A percentile compares a stretch with the other conserved stretches of the same genome.
phyloP scores from a whole-genome alignment of 2,888 invertebrate genomes.

The Caenorhabditis macrosperma region DNA sequence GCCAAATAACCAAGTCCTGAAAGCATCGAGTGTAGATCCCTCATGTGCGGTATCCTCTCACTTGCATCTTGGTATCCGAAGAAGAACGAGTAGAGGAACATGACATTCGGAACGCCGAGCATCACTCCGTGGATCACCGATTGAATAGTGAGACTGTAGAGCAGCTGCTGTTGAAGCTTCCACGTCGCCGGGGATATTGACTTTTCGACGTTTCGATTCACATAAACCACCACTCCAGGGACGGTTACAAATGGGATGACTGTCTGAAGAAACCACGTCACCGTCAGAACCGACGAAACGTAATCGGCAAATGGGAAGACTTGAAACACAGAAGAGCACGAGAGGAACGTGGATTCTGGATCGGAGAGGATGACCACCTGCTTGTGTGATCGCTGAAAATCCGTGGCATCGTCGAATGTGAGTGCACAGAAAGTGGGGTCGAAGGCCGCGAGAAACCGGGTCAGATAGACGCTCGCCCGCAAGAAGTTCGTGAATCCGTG shows the following conservation, averaged over 20 bases:
- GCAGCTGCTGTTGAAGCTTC: slow-evolving; percentile 7
- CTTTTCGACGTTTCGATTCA: neutral
- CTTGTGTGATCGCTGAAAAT: neutral
- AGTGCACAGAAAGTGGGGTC: neutral
- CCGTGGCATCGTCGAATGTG: neutral
- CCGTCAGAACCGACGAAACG: neutral
- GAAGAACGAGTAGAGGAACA: slow-evolving; percentile 25
- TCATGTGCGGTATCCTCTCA: neutral
- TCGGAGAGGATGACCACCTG: neutral
- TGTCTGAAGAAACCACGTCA: slow-evolving; percentile 7
- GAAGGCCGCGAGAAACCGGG: neutral
- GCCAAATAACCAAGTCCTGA: slow-evolving; percentile 7
- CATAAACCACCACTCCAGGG: neutral
- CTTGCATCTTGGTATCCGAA: slow-evolving; percentile 16
- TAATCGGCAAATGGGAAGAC: neutral
- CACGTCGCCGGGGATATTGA: neutral
- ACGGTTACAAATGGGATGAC: neutral
- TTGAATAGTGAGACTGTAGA: slow-evolving; percentile 17
- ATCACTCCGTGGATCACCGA: slow-evolving; percentile 6
- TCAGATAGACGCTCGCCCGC: neutral
- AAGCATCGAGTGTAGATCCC: neutral
- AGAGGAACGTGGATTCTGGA: neutral
- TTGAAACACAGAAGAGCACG: neutral
- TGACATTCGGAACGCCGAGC: slow-evolving; percentile 15
- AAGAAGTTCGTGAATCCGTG: slow-evolving; percentile 9